Percentiles rank a stretch among this genome's conserved stretches.
These are phyloP conservation scores for Embidobia sp. DNA, from an alignment of 2,888 invertebrate genomes.

Conservation along the genomic window DNA sequence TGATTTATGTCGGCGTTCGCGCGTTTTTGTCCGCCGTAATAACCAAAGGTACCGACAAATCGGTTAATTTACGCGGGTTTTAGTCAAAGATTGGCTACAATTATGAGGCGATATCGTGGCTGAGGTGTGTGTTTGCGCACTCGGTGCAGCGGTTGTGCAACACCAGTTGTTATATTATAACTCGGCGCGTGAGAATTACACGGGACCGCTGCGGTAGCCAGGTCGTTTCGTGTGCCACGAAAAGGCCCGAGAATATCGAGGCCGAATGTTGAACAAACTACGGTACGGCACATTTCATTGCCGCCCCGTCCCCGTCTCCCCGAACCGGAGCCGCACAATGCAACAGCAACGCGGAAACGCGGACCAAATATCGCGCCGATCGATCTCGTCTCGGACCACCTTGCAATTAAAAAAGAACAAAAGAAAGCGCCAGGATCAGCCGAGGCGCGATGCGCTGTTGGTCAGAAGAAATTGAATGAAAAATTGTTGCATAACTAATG, in stretches of 20 bases:
- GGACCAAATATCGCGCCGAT: slow-evolving; percentile 7
- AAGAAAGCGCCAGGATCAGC: too few relatives aligned
- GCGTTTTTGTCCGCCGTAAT: slow-evolving; percentile 20
- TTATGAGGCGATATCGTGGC: slow-evolving; percentile 41
- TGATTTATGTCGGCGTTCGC: slow-evolving; percentile 5
- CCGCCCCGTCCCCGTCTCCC: too few relatives aligned
- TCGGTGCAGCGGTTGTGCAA: slow-evolving; percentile 44
- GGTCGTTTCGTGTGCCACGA: slow-evolving; percentile 56
- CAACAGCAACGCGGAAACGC: slow-evolving; percentile 34
- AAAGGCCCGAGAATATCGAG: slow-evolving; percentile 1
- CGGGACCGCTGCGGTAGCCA: slow-evolving; percentile 41
- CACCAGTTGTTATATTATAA: slow-evolving; percentile 40
- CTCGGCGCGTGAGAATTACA: slow-evolving; percentile 53
- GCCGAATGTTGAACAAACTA: too few relatives aligned
- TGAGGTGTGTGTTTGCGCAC: slow-evolving; percentile 46
- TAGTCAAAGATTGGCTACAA: slow-evolving; percentile 17
- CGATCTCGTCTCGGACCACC: slow-evolving; percentile 11
- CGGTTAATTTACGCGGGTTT: slow-evolving; percentile 42
- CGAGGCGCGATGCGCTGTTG: slow-evolving; percentile 6
- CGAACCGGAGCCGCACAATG: too few relatives aligned
- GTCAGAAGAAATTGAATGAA: too few relatives aligned
- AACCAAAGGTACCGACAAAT: slow-evolving; percentile 35
- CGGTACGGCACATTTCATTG: neutral
- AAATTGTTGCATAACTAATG: too few relatives aligned
- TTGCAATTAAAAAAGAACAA: slow-evolving; percentile 20